Evolutionary conservation across 1,140 invertebrate genomes (phyloP), one percentile per base, ranked within the genome.

Genomic region (Drosophila paulistorum): DNA sequence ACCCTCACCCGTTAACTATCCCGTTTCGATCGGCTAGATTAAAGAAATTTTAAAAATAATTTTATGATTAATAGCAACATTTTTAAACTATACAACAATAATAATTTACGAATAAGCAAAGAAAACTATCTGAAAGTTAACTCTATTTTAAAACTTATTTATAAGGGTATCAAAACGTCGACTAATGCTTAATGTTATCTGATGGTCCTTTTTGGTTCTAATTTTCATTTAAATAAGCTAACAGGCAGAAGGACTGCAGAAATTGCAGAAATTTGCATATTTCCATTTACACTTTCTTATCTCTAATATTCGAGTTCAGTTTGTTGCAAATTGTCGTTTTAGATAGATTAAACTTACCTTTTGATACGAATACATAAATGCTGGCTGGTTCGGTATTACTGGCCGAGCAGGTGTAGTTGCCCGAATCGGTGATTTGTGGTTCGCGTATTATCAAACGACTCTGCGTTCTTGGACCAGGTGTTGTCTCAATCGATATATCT

Each of bases 331-430:
- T 51, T 51, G 45, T 23, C 45, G 54, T 55, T 66, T 63, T 63
- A 61, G 64, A 41, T 77, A 59, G 17, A 51, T 51, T 20, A 41
- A 37, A 68, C 93, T 93, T 94, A 95, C 97, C 97, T 96, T 97
- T 96, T 23, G 97, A 97, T 71, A 98, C 97, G 91, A 97, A 97
- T 71, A 98, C 96, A 89, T 95, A 96, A 91, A 97, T 97, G 76
- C 95, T 97, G 65, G 97, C 96, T 51, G 96, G 95, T 91, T 97
- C 96, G 66, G 97, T 97, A 91, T 98, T 97, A 77, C 96, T 96
- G 26, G 96, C 96, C 85, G 95, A 96, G 94, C 97, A 98, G 48
- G 97, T 97, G 90, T 98, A 98, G 93, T 98, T 98, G 72, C 97
- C 97, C 37, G 97, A 97, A 92, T 98, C 97, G 39, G 95, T 94